A percentile compares a stretch with the other conserved stretches of the same genome.
Evolutionary conservation across 2,797 vertebrate genomes (phyloP).

Genomic region (Neosalanx taihuensis): DNA sequence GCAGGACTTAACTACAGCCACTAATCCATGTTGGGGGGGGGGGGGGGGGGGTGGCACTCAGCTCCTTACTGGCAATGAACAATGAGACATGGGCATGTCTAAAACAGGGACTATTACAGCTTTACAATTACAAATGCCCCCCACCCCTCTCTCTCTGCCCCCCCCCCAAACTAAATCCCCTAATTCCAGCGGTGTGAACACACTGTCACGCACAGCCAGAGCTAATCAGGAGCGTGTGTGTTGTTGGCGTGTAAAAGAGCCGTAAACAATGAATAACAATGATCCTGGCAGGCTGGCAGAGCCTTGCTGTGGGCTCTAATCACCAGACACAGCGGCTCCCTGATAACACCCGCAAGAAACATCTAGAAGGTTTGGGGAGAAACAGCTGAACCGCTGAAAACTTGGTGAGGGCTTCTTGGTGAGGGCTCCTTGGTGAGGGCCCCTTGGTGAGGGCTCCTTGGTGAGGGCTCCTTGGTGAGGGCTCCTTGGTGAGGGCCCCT

Average conservation of each 20-base stretch:
- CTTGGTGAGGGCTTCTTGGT: no score
- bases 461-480: no score
- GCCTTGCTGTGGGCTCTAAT: conserved; percentile 59
- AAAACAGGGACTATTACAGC: conserved; percentile 34
- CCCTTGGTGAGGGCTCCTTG: no score
- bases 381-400: not conserved
- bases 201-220: conserved; percentile 52
- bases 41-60: not conserved
- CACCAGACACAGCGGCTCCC: conserved; percentile 38
- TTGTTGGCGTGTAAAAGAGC: conserved; percentile 59
- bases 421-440: no score
- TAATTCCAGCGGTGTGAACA: conserved; percentile 57
- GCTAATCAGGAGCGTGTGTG: conserved; percentile 64
- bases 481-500: no score
- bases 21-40: not conserved
- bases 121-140: conserved; percentile 26
- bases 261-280: conserved; percentile 64
- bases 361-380: not conserved
- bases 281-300: conserved; percentile 56
- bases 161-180: conserved; percentile 35
- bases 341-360: not conserved
- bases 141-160: not conserved
- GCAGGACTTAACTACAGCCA: not conserved
- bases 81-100: conserved; percentile 37
- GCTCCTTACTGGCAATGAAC: conserved; percentile 50